A percentile compares a stretch with the other conserved stretches of the same genome.
Conservation (phyloP, 30 jellyfish, hydroid and myxozoan genomes). For the Aurelia sp. region DNA sequence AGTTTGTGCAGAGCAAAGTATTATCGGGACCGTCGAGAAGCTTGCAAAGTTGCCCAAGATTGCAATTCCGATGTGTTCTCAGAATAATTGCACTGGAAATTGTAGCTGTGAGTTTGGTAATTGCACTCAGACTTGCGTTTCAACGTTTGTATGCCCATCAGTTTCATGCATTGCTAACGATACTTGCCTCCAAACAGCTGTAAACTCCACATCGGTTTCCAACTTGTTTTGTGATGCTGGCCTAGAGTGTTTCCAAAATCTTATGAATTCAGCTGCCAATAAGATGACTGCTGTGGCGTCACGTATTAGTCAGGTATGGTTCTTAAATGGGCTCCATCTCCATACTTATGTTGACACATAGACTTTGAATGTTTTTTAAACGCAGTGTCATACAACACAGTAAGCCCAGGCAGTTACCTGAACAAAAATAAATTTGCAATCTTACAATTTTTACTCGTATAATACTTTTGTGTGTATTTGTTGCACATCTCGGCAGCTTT, state of each 20-base stretch:
- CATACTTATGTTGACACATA: no score
- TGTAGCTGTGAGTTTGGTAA: slow-evolving; percentile 9
- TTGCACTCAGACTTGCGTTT: slow-evolving; percentile 35
- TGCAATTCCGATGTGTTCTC: background rate
- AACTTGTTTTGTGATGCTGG: slow-evolving; percentile 17
- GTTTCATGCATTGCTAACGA: slow-evolving; percentile 1
- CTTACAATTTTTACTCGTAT: no score
- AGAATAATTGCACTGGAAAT: slow-evolving; percentile 1
- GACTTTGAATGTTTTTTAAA: background rate
- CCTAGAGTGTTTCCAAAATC: slow-evolving; percentile 6
- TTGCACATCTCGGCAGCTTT: no score
- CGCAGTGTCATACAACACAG: no score
- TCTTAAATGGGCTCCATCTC: no score
- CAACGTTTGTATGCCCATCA: background rate
- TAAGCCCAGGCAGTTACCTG: no score
- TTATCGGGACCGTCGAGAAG: background rate
- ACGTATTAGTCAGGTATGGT: slow-evolving; percentile 13
- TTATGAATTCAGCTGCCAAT: background rate
- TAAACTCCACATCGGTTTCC: background rate
- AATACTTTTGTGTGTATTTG: no score
- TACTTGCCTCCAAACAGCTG: slow-evolving; percentile 7
- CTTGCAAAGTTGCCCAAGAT: background rate
- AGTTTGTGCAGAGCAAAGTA: background rate
- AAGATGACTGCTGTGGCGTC: slow-evolving; percentile 16
- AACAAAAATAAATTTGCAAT: no score